These are phyloP conservation scores for Sebastes taczanowskii DNA, from an alignment of 2,797 vertebrate genomes.

Conservation along the genomic window DNA sequence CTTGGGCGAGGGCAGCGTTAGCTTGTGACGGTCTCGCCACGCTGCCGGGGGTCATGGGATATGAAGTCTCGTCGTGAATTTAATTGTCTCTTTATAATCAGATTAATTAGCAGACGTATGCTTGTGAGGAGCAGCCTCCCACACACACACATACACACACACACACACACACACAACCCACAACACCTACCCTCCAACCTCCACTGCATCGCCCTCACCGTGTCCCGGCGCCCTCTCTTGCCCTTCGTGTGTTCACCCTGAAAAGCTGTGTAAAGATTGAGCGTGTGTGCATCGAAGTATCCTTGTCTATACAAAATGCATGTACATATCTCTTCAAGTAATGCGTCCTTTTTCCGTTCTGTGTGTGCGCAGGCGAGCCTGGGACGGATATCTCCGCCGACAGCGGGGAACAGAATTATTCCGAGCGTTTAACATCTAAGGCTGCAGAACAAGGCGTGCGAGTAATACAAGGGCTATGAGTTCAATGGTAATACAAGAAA, in stretches of 20 bases:
- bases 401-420: slow-evolving; percentile 74
- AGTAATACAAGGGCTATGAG: slow-evolving; percentile 65
- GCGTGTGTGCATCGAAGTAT: neutral
- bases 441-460: slow-evolving; percentile 65
- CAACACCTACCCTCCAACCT: slow-evolving; percentile 15
- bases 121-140: slow-evolving; percentile 58
- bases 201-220: neutral
- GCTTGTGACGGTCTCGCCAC: slow-evolving; percentile 32
- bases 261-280: slow-evolving; percentile 13
- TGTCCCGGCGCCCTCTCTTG: slow-evolving; percentile 27
- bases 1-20: slow-evolving; percentile 38
- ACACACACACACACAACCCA: neutral
- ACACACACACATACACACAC: neutral
- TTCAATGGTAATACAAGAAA: slow-evolving; percentile 79
- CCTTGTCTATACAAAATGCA: slow-evolving; percentile 3
- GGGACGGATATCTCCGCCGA: slow-evolving; percentile 67
- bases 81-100: slow-evolving; percentile 80
- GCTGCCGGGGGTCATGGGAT: slow-evolving; percentile 51
- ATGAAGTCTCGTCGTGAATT: slow-evolving; percentile 67
- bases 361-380: slow-evolving; percentile 4
- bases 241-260: slow-evolving; percentile 6
- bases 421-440: slow-evolving; percentile 78
- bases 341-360: slow-evolving; percentile 4
- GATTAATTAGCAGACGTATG: slow-evolving; percentile 78
- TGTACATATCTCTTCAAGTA: slow-evolving; percentile 23